Base-by-base conservation (phyloP, 2,113 vertebrate genomes). In the Petroica traversi region DNA sequence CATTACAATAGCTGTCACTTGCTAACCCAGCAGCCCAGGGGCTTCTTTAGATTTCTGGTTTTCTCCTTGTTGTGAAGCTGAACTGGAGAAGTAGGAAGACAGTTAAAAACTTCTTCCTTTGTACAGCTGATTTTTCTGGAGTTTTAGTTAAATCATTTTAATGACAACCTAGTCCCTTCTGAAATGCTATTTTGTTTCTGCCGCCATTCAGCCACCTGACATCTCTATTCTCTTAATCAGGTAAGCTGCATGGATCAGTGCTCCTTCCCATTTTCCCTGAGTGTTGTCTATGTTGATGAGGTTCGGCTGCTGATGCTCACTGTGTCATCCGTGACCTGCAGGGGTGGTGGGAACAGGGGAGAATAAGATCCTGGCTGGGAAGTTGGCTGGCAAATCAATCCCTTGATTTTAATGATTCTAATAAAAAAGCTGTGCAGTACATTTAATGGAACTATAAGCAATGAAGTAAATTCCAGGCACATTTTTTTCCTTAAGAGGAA, bases 311-410 rank as follows among this genome's bases (percentile, higher is more conserved):
- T 5, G 3, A 22, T 61, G 23, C 28, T 78, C 20, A 26, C 28
- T 40, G 25, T 5, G 4, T 54, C 0, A 0, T 67, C 49, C 8
- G 3, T 81, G 64, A 68, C 54, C 26, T 73, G 49, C 26, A 46
- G 55, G 26, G 4, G 2, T 55, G 61, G 16, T 77, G 45, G 29
- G 23, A 64, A 34, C 12, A 41, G 36, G 23, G 43, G 5, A 85
- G 26, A 69, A 29, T 29, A 20, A n/a, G 28, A 33, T 73, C 34
- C 45, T 66, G 51, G 4, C 31, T 73, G 46, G 68, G 17, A 93
- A 66, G 16, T 1, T 79, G 55, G 4, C 16, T 87, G 45, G 34
- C 14, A 85, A 61, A 72, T 72, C 24, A 76, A 7, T 61, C 33
- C 12, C 9, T 85, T 74, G 22, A 52, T 64, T 73, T 66, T 77